Conservation (phyloP, 1,140 invertebrate genomes). For the Epicauta chinensis region DNA sequence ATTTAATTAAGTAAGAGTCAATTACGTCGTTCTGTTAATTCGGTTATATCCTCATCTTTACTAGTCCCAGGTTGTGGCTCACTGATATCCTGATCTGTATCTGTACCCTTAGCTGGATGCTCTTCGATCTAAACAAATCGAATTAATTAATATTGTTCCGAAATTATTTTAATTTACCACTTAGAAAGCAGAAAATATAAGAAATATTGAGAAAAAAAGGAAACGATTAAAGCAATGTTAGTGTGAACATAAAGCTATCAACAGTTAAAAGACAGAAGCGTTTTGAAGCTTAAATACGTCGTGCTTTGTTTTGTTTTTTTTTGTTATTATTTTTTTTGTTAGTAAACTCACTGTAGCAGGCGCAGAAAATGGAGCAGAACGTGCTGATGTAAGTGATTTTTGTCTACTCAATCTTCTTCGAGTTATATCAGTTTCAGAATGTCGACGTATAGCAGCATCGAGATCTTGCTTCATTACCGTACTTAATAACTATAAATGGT, state of each 20-base stretch:
- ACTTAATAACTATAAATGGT: conserved; percentile 63
- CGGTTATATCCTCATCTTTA: conserved; percentile 35
- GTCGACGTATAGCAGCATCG: conserved; percentile 56
- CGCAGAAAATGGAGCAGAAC: conserved; percentile 35
- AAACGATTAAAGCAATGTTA: background rate
- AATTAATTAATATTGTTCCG: background rate
- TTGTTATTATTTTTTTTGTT: conserved; percentile 6
- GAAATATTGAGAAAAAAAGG: no score
- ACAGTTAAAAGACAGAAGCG: background rate
- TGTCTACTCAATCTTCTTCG: conserved; percentile 30
- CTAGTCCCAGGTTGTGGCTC: conserved; percentile 39
- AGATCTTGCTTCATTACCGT: conserved; percentile 76
- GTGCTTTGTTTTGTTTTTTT: no score
- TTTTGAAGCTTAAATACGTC: background rate
- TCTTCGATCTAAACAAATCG: conserved; percentile 24
- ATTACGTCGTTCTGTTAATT: conserved; percentile 32
- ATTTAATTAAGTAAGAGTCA: background rate
- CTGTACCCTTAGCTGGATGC: conserved; percentile 13
- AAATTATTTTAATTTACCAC: background rate
- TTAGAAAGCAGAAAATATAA: background rate
- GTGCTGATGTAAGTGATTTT: conserved; percentile 28
- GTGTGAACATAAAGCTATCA: background rate
- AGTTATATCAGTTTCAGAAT: conserved; percentile 43
- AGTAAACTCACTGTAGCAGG: conserved; percentile 40
- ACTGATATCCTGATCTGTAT: conserved; percentile 15